Evolutionary conservation across 2,113 vertebrate species (phyloP).

Genomic region (Pithys albifrons): DNA sequence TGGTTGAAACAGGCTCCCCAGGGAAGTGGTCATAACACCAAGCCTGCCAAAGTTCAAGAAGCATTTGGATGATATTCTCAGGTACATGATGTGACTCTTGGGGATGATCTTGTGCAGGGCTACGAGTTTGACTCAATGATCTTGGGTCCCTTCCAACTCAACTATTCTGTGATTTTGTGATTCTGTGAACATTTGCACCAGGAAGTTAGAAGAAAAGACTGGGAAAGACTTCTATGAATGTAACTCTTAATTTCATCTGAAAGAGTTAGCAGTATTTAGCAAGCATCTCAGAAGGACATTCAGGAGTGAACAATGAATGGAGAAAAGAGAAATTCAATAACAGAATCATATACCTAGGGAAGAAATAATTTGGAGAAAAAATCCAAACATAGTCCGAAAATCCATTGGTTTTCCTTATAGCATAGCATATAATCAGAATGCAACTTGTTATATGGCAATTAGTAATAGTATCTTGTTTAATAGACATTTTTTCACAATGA

Average conservation of each 20-base stretch:
- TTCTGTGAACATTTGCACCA: neutral
- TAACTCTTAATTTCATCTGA: neutral
- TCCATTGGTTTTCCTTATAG: neutral
- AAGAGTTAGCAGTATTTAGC: neutral
- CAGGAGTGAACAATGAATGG: neutral
- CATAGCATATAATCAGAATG: neutral
- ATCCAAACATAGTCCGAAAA: neutral
- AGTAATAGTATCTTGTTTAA: neutral
- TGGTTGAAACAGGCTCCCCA: neutral
- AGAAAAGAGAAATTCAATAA: neutral
- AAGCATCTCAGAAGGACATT: neutral
- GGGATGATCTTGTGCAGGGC: neutral
- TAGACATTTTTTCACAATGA: neutral
- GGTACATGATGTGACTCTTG: neutral
- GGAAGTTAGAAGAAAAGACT: neutral
- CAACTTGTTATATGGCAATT: neutral
- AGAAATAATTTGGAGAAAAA: neutral
- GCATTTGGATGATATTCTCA: neutral
- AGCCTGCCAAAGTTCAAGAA: neutral
- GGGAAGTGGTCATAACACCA: neutral
- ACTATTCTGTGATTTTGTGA: neutral
- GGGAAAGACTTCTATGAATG: neutral
- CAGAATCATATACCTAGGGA: neutral
- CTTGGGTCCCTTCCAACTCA: neutral
- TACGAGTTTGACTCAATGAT: neutral